Evolutionary conservation across 2,888 invertebrate species (phyloP).

Genomic region (Oxystoma pomonae): DNA sequence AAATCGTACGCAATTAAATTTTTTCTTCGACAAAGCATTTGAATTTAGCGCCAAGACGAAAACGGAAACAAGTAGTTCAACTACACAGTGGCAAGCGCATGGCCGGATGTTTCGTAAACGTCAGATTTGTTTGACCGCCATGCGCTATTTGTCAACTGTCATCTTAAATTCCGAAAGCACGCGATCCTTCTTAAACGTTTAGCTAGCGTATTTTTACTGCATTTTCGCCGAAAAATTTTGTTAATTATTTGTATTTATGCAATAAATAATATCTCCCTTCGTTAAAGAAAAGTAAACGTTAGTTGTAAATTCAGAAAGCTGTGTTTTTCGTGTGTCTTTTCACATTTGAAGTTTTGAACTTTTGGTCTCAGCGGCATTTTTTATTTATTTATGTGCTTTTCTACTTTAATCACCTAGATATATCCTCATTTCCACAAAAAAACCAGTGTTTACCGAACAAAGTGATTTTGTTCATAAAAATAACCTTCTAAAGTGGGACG

Average conservation of each 20-base stretch:
- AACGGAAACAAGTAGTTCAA: constrained; percentile 7
- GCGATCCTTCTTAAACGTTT: not conserved
- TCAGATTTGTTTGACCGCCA: constrained; percentile 9
- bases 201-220: not conserved
- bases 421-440: not conserved
- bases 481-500: constrained; percentile 11
- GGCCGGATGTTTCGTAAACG: not conserved
- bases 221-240: not conserved
- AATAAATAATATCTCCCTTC: not conserved
- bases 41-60: not conserved
- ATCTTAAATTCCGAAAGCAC: constrained; percentile 9
- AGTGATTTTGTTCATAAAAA: constrained; percentile 10
- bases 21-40: no score
- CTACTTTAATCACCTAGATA: not conserved
- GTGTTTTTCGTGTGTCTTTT: not conserved
- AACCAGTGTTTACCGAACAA: not conserved
- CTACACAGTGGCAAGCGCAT: not conserved
- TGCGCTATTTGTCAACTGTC: constrained; percentile 6
- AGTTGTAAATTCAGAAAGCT: not conserved
- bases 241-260: not conserved
- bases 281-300: not conserved
- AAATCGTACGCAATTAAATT: no score
- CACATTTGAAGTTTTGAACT: not conserved
- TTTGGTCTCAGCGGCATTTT: not conserved
- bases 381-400: not conserved